Evolutionary conservation across 2,797 vertebrate species (phyloP).

Genomic region (Sternotherus odoratus): DNA sequence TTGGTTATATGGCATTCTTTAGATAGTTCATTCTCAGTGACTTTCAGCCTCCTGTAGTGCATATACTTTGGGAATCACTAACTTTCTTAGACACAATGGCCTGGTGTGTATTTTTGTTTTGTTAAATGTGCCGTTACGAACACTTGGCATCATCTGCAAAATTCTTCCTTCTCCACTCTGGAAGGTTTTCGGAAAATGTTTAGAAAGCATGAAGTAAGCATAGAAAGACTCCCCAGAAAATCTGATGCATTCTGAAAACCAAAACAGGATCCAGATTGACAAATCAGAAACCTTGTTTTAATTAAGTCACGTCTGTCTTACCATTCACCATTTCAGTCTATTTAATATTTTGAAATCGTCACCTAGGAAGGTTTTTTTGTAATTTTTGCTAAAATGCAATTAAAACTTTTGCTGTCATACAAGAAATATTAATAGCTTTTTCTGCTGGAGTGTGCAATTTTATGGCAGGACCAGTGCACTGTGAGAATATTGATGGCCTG

Average conservation of each 20-base stretch:
- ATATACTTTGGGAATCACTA: conserved; percentile 12
- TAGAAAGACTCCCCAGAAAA: neutral
- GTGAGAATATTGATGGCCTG: neutral
- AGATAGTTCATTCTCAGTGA: conserved; percentile 52
- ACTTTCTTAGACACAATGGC: neutral
- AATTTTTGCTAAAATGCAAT: conserved; percentile 11
- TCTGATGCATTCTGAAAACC: neutral
- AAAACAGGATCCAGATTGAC: neutral
- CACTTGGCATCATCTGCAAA: conserved; percentile 26
- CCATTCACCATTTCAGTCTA: conserved; percentile 4
- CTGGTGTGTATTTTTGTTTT: neutral
- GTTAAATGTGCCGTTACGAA: conserved; percentile 2
- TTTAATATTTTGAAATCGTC: neutral
- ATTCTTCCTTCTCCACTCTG: neutral
- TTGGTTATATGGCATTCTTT: conserved; percentile 46
- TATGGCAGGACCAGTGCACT: conserved; percentile 4
- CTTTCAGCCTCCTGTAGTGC: conserved; percentile 15
- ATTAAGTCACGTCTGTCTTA: neutral
- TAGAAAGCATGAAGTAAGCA: neutral
- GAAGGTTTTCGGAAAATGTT: neutral
- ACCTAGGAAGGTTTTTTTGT: neutral
- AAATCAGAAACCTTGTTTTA: conserved; percentile 6
- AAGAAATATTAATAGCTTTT: conserved; percentile 55
- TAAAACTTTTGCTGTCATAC: neutral
- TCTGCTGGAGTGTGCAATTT: neutral